Conservation (phyloP, 2,797 vertebrate genomes). For the Lateolabrax maculatus region DNA sequence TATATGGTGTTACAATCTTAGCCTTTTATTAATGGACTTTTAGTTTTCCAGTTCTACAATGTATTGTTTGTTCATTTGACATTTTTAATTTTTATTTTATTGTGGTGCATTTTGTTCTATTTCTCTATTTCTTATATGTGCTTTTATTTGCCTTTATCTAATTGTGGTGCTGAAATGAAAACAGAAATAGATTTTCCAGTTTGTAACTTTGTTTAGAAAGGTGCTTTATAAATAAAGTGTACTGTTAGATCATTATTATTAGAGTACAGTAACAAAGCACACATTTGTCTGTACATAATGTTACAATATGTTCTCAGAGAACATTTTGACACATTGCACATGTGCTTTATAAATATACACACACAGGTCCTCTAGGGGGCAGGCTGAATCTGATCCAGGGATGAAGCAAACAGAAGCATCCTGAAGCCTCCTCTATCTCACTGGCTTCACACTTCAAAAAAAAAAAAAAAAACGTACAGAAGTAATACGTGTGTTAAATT, state of each 20-base stretch:
- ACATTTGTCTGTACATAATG: neutral
- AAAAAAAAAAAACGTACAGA: neutral
- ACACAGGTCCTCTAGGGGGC: conserved; percentile 79
- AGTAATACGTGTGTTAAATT: conserved; percentile 20
- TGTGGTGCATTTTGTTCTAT: neutral
- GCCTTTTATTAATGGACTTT: neutral
- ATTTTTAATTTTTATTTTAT: neutral
- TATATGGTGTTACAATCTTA: neutral
- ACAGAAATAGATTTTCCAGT: neutral
- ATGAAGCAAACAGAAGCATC: conserved; percentile 17
- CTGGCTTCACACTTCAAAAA: neutral
- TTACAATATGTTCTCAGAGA: neutral
- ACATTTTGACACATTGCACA: neutral
- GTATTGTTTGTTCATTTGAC: neutral
- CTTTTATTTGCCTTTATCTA: neutral
- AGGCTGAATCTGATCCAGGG: conserved; percentile 59
- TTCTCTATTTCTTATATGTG: neutral
- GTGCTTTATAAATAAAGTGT: neutral
- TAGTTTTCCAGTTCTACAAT: neutral
- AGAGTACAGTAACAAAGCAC: neutral
- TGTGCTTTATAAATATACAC: conserved; percentile 15
- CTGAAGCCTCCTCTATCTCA: conserved; percentile 24
- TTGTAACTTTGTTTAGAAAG: neutral
- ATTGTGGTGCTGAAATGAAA: neutral
- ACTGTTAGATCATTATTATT: neutral